Evolutionary conservation across 2,113 vertebrate genomes (phyloP).

Genomic region (Acanthisitta chloris): DNA sequence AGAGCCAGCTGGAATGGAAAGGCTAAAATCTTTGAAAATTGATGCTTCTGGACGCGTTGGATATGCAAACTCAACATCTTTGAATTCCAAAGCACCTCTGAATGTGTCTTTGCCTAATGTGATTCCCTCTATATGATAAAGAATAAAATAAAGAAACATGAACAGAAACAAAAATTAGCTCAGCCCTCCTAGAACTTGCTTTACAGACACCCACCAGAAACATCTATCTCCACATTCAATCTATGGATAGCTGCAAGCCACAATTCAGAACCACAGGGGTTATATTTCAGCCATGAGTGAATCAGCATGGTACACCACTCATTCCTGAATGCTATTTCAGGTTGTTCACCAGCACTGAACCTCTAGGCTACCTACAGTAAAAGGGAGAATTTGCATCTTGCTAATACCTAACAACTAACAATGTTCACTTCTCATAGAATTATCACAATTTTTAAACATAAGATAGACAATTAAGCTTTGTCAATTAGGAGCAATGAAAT

Average conservation of each 20-base stretch:
- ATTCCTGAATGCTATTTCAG: background rate
- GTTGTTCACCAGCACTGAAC: background rate
- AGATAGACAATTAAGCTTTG: background rate
- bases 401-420: background rate
- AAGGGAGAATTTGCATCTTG: background rate
- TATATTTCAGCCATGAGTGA: background rate
- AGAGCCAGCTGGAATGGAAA: constrained; percentile 87
- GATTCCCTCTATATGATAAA: constrained; percentile 78
- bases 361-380: background rate
- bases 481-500: background rate
- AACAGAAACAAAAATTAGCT: background rate
- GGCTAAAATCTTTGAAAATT: constrained; percentile 86
- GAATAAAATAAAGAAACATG: background rate
- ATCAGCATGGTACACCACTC: background rate
- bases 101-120: constrained; percentile 77
- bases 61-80: constrained; percentile 85
- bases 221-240: background rate
- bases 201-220: background rate
- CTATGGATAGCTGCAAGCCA: background rate
- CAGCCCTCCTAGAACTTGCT: background rate
- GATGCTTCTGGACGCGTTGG: constrained; percentile 85
- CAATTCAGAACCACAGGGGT: background rate
- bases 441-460: background rate
- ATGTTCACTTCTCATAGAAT: background rate
- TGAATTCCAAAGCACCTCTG: constrained; percentile 87